Evolutionary conservation across 2,113 vertebrate genomes (phyloP).

Genomic region (Zonotrichia leucophrys): DNA sequence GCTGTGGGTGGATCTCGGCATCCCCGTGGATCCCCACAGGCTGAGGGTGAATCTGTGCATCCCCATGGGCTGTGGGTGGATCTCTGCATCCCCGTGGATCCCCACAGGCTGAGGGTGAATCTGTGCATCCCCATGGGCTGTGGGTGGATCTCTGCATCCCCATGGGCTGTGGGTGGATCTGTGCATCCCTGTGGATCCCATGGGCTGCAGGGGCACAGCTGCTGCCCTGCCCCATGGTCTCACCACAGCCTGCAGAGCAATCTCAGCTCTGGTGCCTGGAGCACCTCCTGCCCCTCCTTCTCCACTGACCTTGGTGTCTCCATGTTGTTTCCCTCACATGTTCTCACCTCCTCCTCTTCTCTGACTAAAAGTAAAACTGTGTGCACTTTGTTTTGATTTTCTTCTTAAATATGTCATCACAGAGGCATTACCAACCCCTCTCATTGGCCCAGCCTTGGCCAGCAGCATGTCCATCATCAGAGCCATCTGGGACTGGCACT

Average conservation of each 20-base stretch:
- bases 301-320: not conserved
- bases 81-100: no score
- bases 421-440: rapidly evolving
- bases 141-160: no score
- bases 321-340: not conserved
- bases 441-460: not conserved
- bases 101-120: no score
- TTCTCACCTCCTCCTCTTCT: not conserved
- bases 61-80: no score
- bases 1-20: no score
- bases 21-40: not conserved
- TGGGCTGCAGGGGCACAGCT: not conserved
- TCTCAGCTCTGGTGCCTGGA: not conserved
- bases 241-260: not conserved
- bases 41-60: not conserved
- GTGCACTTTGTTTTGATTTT: not conserved
- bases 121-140: no score
- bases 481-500: not conserved
- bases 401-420: not conserved
- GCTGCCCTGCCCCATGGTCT: not conserved
- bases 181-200: not conserved
- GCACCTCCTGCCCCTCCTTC: not conserved
- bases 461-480: not conserved
- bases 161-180: no score
- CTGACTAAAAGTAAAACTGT: not conserved